Evolutionary conservation across 2,888 invertebrate species (phyloP), one percentile per base, ranked within the genome.

Genomic region (Mayetiola destructor): DNA sequence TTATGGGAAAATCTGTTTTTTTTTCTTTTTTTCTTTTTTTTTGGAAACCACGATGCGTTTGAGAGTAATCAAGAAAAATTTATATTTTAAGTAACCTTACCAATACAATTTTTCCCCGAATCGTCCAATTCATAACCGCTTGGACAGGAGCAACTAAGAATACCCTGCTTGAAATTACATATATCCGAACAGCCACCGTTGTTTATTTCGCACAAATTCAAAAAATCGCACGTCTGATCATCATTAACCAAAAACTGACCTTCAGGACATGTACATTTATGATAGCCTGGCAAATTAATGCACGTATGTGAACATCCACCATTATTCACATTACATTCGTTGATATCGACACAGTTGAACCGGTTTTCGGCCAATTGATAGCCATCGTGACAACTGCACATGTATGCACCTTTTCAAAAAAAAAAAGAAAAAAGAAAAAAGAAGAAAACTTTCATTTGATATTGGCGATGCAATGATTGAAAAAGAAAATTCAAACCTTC

Each of bases 81-180:
- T n/a, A n/a, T n/a, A n/a, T n/a, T n/a, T n/a, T n/a, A n/a, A n/a
- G n/a, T n/a, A n/a, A n/a, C n/a, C n/a, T 48, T 23, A 66, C 76
- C 76, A 2, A 67, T 59, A 59, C 75, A 75, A 29, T 66, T 67
- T 37, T 73, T 72, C 66, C 68, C 72, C 10, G 76, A 67, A 65
- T 68, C 61, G 14, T 71, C 72, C 23, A 79, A 69, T 58, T 68
- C 66, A 64, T 72, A 80, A 0, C 81, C 81, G 9, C 68, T 66
- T 20, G 77, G 77, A 64, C 83, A 84, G 16, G 70, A 69, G 64
- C 85, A 85, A 57, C 70, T 68, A 18, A 69, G 73, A 12, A 67
- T 68, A 2, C 74, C 75, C 10, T 70, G 66, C 1, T 66, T 62
- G 61, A 73, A 75, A 4, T 68, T 61, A 60, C 80, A 80, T 18